Conservation (phyloP, 2,888 invertebrate species). For the Pomacea canaliculata region DNA sequence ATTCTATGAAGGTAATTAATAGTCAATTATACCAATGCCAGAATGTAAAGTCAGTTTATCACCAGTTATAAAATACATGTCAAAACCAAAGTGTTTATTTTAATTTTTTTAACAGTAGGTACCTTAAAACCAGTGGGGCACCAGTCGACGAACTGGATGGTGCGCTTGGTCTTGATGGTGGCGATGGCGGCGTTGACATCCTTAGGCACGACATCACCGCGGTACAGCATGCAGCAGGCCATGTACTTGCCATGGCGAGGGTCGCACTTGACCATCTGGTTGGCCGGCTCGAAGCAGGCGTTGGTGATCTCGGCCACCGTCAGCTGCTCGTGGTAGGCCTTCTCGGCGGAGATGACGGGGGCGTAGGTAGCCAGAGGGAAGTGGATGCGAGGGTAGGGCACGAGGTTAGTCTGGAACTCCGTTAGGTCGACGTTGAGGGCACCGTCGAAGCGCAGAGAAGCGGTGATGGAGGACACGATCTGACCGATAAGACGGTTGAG, state of each 20-base stretch:
- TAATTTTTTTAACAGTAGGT: background rate
- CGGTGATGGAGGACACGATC: constrained; percentile 27
- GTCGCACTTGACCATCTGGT: constrained; percentile 87
- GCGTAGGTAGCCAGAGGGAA: constrained; percentile 79
- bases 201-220: constrained; percentile 94
- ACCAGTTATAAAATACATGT: too few relatives aligned
- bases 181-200: constrained; percentile 70
- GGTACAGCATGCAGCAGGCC: constrained; percentile 95
- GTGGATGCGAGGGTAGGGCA: constrained; percentile 37
- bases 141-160: constrained; percentile 64
- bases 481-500: constrained; percentile 2
- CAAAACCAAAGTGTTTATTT: too few relatives aligned
- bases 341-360: constrained; percentile 32
- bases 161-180: constrained; percentile 65
- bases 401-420: constrained; percentile 39
- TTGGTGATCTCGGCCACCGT: constrained; percentile 85
- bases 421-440: constrained; percentile 36
- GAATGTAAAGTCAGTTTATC: too few relatives aligned
- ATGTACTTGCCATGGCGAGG: constrained; percentile 75
- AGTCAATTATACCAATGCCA: too few relatives aligned
- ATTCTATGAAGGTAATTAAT: too few relatives aligned
- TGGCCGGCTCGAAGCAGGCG: constrained; percentile 85
- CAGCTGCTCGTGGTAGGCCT: constrained; percentile 49
- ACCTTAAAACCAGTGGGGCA: constrained; percentile 60
- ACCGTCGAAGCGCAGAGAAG: constrained; percentile 60